A percentile compares a stretch with the other conserved stretches of the same genome.
Evolutionary conservation across 2,113 vertebrate species (phyloP).

Genomic region (Chaetura pelagica): DNA sequence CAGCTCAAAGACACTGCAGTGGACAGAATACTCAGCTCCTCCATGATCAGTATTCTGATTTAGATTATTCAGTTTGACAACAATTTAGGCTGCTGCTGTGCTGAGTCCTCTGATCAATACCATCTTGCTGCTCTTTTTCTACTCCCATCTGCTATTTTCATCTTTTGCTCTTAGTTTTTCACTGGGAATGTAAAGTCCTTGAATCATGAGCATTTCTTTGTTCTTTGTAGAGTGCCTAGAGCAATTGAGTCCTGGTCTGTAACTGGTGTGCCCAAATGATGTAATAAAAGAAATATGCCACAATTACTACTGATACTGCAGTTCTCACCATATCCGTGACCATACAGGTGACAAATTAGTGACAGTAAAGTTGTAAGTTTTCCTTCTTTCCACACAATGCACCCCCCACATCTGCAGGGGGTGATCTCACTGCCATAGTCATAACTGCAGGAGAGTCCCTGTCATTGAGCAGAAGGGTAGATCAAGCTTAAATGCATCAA

Average conservation of each 20-base stretch:
- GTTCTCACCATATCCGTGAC: not conserved
- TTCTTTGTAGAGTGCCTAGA: conserved; percentile 13
- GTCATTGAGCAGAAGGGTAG: not conserved
- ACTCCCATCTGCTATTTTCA: conserved; percentile 27
- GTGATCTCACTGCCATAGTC: not conserved
- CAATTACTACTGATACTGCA: conserved; percentile 8
- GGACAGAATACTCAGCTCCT: not conserved
- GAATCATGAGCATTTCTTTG: not conserved
- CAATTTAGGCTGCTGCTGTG: conserved; percentile 42
- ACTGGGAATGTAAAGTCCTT: conserved; percentile 28
- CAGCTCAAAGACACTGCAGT: conserved; percentile 4
- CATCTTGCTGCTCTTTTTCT: not conserved
- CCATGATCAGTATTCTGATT: conserved; percentile 20
- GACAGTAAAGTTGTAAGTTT: not conserved
- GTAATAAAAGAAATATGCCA: not conserved
- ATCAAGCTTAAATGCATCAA: not conserved
- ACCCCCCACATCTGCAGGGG: not conserved
- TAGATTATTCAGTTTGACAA: conserved; percentile 65
- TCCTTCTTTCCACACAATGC: not conserved
- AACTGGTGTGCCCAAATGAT: not conserved
- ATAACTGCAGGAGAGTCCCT: not conserved
- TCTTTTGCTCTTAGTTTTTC: conserved; percentile 33
- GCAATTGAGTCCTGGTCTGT: not conserved
- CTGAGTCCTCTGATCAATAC: conserved; percentile 55
- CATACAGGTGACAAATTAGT: conserved; percentile 17